Conservation (phyloP, 1,140 invertebrate genomes). For the Hylyphantes graminicola region DNA sequence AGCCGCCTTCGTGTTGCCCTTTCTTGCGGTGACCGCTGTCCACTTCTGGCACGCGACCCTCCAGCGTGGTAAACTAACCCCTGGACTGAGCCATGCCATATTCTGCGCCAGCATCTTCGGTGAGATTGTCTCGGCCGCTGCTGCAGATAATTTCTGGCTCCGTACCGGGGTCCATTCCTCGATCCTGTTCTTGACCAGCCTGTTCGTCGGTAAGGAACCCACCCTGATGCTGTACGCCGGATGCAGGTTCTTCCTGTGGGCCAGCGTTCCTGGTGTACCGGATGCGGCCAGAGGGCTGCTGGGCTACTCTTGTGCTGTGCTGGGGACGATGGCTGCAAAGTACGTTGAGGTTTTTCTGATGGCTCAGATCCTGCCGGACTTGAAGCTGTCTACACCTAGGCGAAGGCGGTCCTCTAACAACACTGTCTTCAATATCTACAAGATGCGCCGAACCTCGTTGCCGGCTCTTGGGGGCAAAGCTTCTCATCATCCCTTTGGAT, state of each 20-base stretch:
- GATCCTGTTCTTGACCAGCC: conserved; percentile 6
- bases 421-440: conserved; percentile 36
- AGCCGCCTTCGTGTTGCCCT: not conserved
- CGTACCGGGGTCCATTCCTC: conserved; percentile 4
- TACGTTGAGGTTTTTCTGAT: conserved; percentile 30
- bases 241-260: conserved; percentile 26
- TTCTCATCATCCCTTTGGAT: conserved; percentile 25
- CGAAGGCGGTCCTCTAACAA: conserved; percentile 39
- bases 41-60: conserved; percentile 38
- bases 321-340: conserved; percentile 22
- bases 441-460: conserved; percentile 39
- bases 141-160: not conserved
- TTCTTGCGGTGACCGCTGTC: conserved; percentile 22
- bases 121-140: not conserved
- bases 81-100: conserved; percentile 1
- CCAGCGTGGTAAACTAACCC: not conserved
- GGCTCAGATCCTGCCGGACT: conserved; percentile 18
- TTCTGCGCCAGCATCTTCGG: conserved; percentile 39
- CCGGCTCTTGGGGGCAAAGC: conserved; percentile 40
- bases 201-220: conserved; percentile 13
- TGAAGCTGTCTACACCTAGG: conserved; percentile 40
- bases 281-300: not conserved
- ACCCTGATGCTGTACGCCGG: conserved; percentile 10
- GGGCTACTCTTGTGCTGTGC: conserved; percentile 1
- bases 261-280: conserved; percentile 26